A percentile compares a stretch with the other conserved stretches of the same genome.
phyloP scores from a whole-genome alignment of 2,797 vertebrate genomes.

The Acridotheres tristis region DNA sequence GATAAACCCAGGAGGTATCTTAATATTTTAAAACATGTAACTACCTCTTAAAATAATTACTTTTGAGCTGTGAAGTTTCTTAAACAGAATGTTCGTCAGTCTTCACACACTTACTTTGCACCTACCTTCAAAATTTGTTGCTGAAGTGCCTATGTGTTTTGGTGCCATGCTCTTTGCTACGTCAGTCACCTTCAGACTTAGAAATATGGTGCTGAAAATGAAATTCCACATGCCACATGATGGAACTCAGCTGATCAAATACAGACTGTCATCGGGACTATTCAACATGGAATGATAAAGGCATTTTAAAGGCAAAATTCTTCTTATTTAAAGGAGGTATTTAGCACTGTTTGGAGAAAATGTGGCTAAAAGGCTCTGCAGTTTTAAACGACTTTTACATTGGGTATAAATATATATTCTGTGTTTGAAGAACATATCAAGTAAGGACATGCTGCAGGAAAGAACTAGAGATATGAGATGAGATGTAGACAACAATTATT shows the following conservation, averaged over 20 bases:
- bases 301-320: neutral
- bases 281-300: neutral
- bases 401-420: neutral
- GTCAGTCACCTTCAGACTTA: neutral
- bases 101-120: neutral
- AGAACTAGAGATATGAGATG: neutral
- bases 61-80: neutral
- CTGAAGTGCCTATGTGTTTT: neutral
- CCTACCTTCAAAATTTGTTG: neutral
- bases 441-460: neutral
- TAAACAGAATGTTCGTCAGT: neutral
- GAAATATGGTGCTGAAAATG: neutral
- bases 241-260: neutral
- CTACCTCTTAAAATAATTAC: neutral
- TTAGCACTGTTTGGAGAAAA: neutral
- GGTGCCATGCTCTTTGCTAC: neutral
- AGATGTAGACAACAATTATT: neutral
- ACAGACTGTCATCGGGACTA: neutral
- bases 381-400: neutral
- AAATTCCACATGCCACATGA: neutral
- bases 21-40: neutral
- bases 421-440: neutral
- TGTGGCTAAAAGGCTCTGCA: neutral
- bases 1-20: neutral
- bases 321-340: neutral